Evolutionary conservation across 2,113 vertebrate genomes (phyloP).

Genomic region (Ptilorrhoa leucosticta): DNA sequence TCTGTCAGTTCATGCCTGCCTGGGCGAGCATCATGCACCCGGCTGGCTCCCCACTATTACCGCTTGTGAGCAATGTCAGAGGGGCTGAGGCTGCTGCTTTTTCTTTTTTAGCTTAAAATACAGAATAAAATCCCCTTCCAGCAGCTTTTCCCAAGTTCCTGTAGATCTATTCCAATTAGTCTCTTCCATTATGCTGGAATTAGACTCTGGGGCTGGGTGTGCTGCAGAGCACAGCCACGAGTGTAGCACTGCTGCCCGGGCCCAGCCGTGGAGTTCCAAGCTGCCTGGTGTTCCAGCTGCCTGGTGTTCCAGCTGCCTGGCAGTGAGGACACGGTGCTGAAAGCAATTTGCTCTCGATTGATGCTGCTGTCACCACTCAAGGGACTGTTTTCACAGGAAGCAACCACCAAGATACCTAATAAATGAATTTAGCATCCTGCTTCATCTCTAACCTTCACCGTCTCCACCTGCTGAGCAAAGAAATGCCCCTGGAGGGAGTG

Average conservation of each 20-base stretch:
- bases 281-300: accelerated
- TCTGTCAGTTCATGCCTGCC: neutral
- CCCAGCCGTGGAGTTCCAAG: accelerated
- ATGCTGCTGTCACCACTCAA: neutral
- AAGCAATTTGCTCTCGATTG: neutral
- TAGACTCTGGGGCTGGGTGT: neutral
- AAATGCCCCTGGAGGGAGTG: neutral
- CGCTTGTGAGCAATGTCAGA: accelerated
- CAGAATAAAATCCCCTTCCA: neutral
- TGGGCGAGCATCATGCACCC: neutral
- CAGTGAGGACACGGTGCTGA: accelerated
- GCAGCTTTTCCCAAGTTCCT: neutral
- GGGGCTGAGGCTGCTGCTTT: neutral
- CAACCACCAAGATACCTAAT: neutral
- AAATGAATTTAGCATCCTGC: neutral
- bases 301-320: accelerated
- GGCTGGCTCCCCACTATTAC: neutral
- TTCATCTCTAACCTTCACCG: neutral
- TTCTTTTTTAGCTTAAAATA: neutral
- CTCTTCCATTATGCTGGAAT: neutral
- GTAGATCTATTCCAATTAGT: conserved; percentile 45
- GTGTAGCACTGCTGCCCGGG: neutral
- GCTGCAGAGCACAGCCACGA: neutral
- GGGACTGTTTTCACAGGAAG: neutral
- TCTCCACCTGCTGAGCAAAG: neutral